These are phyloP conservation scores for Podilymbus podiceps DNA, from an alignment of 2,113 vertebrate genomes.

Conservation along the genomic window DNA sequence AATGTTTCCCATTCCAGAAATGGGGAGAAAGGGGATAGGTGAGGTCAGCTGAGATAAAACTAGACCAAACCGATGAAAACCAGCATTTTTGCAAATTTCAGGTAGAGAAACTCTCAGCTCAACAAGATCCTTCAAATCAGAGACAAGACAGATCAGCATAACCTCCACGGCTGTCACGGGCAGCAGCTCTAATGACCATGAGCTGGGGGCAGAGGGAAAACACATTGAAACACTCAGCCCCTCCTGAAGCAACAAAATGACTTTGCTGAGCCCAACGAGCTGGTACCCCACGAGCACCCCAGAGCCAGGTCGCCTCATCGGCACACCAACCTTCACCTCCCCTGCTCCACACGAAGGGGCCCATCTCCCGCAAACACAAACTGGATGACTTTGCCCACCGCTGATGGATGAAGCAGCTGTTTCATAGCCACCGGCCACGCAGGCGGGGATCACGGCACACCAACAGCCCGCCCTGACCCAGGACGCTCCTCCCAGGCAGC, in stretches of 20 bases:
- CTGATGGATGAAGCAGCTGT: not conserved
- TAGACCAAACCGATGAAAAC: fast-evolving
- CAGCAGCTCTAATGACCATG: not conserved
- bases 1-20: not conserved
- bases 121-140: not conserved
- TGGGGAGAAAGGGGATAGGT: fast-evolving
- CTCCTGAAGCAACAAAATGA: not conserved
- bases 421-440: fast-evolving
- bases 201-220: not conserved
- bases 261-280: fast-evolving
- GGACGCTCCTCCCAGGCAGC: not conserved
- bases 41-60: not conserved
- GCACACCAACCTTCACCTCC: not conserved
- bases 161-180: fast-evolving
- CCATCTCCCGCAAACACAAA: not conserved
- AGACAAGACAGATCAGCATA: not conserved
- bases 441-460: not conserved
- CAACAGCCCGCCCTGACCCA: not conserved
- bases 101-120: not conserved
- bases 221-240: fast-evolving
- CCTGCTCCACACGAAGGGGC: not conserved
- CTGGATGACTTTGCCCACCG: not conserved
- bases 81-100: not conserved
- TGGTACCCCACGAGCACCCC: not conserved
- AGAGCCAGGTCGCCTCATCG: fast-evolving